Evolutionary conservation across 2,797 vertebrate genomes (phyloP).

Genomic region (Hafferia zeledoni): DNA sequence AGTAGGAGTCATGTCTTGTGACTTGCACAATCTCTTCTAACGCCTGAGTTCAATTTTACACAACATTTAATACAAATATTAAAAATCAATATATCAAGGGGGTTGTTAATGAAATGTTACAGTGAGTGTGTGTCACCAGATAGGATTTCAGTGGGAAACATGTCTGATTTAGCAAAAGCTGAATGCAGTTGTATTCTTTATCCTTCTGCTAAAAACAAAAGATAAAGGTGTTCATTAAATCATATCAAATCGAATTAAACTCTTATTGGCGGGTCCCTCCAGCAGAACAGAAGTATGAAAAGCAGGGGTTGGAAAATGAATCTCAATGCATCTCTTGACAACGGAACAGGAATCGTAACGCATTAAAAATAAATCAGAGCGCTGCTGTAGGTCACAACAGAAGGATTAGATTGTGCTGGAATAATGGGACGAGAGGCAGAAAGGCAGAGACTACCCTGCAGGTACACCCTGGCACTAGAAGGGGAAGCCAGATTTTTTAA

Average conservation of each 20-base stretch:
- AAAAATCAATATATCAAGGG: conserved; percentile 79
- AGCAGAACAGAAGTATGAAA: conserved; percentile 61
- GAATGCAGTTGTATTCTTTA: conserved; percentile 40
- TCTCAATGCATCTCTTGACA: conserved; percentile 54
- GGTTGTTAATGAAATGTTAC: conserved; percentile 75
- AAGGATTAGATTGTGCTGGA: conserved; percentile 38
- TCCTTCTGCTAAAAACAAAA: conserved; percentile 56
- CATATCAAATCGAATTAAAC: conserved; percentile 55
- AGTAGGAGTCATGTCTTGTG: conserved; percentile 77
- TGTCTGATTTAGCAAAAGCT: conserved; percentile 65
- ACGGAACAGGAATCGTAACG: conserved; percentile 44
- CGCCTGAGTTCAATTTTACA: conserved; percentile 79
- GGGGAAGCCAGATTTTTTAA: not conserved
- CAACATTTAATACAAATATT: conserved; percentile 80
- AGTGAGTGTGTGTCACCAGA: conserved; percentile 53
- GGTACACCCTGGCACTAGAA: not conserved
- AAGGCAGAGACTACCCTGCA: not conserved
- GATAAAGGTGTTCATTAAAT: conserved; percentile 70
- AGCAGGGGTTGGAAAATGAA: conserved; percentile 53
- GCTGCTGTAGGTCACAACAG: conserved; percentile 62
- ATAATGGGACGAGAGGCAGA: conserved; percentile 39
- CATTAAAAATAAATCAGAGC: conserved; percentile 66
- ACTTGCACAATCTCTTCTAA: conserved; percentile 77
- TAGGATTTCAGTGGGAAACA: conserved; percentile 69
- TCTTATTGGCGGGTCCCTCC: conserved; percentile 60